Conservation (phyloP, 2,113 vertebrate species). For the Nematolebias whitei region DNA sequence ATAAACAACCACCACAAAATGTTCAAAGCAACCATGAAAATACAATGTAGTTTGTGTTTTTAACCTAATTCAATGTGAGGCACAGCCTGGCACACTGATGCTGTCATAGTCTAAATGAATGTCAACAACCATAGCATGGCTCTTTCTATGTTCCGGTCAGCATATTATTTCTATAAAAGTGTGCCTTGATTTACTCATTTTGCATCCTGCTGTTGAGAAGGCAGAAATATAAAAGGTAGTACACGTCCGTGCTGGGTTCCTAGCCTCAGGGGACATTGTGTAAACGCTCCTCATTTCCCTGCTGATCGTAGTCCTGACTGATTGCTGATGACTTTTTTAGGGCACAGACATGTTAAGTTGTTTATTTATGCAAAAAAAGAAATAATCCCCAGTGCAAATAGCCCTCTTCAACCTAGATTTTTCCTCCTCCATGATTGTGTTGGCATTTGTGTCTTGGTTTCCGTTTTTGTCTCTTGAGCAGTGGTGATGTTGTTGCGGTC, state of each 20-base stretch:
- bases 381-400: conserved; percentile 57
- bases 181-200: conserved; percentile 23
- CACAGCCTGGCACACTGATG: neutral
- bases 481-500: conserved; percentile 58
- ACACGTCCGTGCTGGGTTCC: conserved; percentile 45
- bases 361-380: conserved; percentile 77
- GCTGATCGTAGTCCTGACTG: conserved; percentile 73
- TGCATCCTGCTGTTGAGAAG: conserved; percentile 34
- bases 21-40: neutral
- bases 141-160: neutral
- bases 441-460: conserved; percentile 50
- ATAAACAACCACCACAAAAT: neutral
- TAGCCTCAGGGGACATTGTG: conserved; percentile 68
- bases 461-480: conserved; percentile 42
- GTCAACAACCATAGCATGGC: conserved; percentile 2
- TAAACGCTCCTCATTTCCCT: conserved; percentile 66
- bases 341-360: conserved; percentile 75
- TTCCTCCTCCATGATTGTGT: neutral
- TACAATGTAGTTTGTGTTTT: neutral
- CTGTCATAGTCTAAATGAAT: conserved; percentile 4
- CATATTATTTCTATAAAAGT: conserved; percentile 16
- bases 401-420: conserved; percentile 22
- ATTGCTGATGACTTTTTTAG: conserved; percentile 83
- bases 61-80: neutral
- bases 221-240: conserved; percentile 67